These are phyloP conservation scores for Anguilla anguilla DNA, from an alignment of 2,797 vertebrate genomes.

Conservation along the genomic window DNA sequence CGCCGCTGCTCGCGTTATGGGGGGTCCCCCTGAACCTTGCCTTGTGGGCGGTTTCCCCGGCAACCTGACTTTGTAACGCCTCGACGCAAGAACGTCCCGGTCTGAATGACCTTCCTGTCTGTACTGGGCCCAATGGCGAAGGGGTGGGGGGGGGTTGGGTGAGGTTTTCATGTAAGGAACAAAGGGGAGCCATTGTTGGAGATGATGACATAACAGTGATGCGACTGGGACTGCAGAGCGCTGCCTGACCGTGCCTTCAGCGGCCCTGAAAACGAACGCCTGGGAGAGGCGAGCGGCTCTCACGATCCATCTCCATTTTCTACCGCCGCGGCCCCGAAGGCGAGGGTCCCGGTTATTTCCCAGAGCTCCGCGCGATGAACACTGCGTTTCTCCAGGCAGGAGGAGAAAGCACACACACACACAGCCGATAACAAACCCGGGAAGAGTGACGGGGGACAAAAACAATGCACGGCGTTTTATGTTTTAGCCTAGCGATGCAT, in stretches of 20 bases:
- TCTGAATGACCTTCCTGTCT: slow-evolving; percentile 9
- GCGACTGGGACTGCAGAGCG: not conserved
- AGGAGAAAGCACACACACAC: too few species aligned
- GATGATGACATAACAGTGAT: not conserved
- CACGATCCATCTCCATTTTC: not conserved
- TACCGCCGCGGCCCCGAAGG: not conserved
- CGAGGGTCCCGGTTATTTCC: not conserved
- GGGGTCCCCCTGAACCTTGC: not conserved
- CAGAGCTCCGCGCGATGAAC: too few species aligned
- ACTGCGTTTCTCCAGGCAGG: not conserved
- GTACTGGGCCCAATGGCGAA: not conserved
- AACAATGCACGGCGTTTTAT: not conserved
- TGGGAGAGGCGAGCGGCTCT: not conserved
- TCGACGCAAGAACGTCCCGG: not conserved
- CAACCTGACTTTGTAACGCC: not conserved
- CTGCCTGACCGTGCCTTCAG: not conserved
- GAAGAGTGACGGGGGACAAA: not conserved
- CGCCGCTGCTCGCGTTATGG: not conserved
- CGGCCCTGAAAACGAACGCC: not conserved
- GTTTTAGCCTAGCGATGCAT: not conserved
- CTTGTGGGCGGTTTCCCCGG: not conserved
- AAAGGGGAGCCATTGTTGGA: not conserved
- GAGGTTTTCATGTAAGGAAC: not conserved
- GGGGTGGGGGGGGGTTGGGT: not conserved
- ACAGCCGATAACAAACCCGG: not conserved